phyloP scores from a whole-genome alignment of 1,140 invertebrate species.

The Leptopilina clavipes region DNA sequence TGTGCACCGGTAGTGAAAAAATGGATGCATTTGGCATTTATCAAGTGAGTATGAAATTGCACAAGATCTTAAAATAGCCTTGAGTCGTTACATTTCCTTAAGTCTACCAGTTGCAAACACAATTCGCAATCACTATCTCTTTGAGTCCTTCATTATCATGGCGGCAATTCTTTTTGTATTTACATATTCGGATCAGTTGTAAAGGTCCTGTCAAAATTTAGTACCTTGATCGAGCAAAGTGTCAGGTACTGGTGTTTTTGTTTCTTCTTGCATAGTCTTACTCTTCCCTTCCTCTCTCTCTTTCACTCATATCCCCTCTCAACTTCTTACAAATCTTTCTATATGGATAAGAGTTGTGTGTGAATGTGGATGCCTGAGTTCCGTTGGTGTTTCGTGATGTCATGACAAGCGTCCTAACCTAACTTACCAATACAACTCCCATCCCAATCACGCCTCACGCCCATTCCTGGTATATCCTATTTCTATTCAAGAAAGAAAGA shows the following conservation, averaged over 20 bases:
- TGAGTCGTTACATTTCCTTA: conserved; percentile 45
- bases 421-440: conserved; percentile 51
- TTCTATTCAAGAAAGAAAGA: conserved; percentile 10
- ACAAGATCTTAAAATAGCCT: conserved; percentile 62
- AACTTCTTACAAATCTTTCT: conserved; percentile 4
- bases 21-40: conserved; percentile 73
- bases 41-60: conserved; percentile 66
- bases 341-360: neutral
- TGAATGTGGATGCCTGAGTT: conserved; percentile 10
- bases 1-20: conserved; percentile 44
- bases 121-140: neutral
- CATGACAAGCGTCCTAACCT: conserved; percentile 47
- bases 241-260: conserved; percentile 51
- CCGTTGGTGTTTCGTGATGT: conserved; percentile 42
- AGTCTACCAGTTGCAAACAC: conserved; percentile 39
- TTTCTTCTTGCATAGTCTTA: conserved; percentile 41
- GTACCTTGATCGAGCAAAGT: neutral
- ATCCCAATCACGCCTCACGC: conserved; percentile 57
- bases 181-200: neutral
- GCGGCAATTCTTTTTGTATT: neutral
- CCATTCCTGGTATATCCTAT: conserved; percentile 65
- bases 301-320: conserved; percentile 22
- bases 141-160: neutral
- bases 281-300: conserved; percentile 31
- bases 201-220: neutral